These are phyloP conservation scores for Anolis carolinensis DNA, from an alignment of 2,113 vertebrate genomes.

Conservation along the genomic window DNA sequence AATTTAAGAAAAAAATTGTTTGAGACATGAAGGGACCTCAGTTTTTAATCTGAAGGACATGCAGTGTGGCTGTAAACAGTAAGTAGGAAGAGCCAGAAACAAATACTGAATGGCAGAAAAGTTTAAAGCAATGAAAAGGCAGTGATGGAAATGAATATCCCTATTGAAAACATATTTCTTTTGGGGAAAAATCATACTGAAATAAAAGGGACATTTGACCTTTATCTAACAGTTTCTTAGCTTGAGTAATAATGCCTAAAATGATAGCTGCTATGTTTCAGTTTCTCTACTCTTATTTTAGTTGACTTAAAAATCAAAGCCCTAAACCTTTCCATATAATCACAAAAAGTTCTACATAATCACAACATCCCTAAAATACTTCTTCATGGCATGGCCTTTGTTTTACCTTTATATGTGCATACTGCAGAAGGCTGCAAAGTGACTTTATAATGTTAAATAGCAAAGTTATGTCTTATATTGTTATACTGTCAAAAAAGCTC, in stretches of 20 bases:
- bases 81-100: neutral
- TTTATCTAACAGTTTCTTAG: neutral
- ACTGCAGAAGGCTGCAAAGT: neutral
- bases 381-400: neutral
- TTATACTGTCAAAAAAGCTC: no score
- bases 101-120: neutral
- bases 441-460: slow-evolving; percentile 36
- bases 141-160: neutral
- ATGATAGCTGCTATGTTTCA: slow-evolving; percentile 8
- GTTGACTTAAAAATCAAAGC: slow-evolving; percentile 24
- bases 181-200: neutral
- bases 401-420: slow-evolving; percentile 28
- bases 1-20: neutral
- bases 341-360: slow-evolving; percentile 42
- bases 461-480: neutral
- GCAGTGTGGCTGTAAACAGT: neutral
- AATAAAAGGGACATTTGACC: neutral
- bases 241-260: neutral
- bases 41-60: neutral
- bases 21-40: neutral
- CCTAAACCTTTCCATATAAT: slow-evolving; percentile 40
- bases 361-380: neutral
- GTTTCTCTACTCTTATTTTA: slow-evolving; percentile 51
- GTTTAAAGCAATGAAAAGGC: neutral
- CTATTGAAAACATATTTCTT: neutral